phyloP scores from a whole-genome alignment of 2,888 invertebrate genomes.

The Pegoplata infirma region DNA sequence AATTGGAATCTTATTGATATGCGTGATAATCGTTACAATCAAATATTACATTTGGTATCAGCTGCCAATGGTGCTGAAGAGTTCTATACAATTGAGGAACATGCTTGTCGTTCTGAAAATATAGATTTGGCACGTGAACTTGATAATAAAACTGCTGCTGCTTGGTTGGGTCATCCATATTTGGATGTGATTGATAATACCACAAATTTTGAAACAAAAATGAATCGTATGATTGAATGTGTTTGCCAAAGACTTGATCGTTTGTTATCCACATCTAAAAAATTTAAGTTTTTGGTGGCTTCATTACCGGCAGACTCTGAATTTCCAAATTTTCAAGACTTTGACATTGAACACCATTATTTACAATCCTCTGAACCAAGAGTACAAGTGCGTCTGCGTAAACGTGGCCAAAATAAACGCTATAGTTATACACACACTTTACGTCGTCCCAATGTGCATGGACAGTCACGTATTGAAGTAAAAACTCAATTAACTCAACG shows the following conservation, averaged over 20 bases:
- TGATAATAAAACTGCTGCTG: slow-evolving; percentile 94
- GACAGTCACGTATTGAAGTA: slow-evolving; percentile 93
- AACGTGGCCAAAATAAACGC: slow-evolving; percentile 95
- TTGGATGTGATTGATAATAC: slow-evolving; percentile 99
- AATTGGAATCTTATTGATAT: slow-evolving; percentile 95
- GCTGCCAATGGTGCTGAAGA: slow-evolving; percentile 99
- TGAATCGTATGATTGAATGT: slow-evolving; percentile 94
- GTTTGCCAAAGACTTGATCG: slow-evolving; percentile 96
- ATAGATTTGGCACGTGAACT: slow-evolving; percentile 91
- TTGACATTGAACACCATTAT: slow-evolving; percentile 98
- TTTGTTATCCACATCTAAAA: slow-evolving; percentile 92
- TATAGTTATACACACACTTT: slow-evolving; percentile 95
- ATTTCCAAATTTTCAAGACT: slow-evolving; percentile 96
- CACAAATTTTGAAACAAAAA: slow-evolving; percentile 97
- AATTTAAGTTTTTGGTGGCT: slow-evolving; percentile 93
- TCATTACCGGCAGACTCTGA: slow-evolving; percentile 82
- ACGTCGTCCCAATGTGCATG: slow-evolving; percentile 90
- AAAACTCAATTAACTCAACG: slow-evolving; percentile 94
- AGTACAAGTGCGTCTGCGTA: slow-evolving; percentile 93
- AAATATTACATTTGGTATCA: slow-evolving; percentile 97
- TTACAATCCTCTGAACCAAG: slow-evolving; percentile 92
- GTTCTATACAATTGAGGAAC: slow-evolving; percentile 98
- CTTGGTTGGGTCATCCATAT: slow-evolving; percentile 99
- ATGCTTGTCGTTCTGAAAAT: slow-evolving; percentile 95
- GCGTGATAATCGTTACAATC: slow-evolving; percentile 96